These are phyloP conservation scores for Zaprionus nigranus DNA, from an alignment of 1,140 invertebrate species.

Conservation along the genomic window DNA sequence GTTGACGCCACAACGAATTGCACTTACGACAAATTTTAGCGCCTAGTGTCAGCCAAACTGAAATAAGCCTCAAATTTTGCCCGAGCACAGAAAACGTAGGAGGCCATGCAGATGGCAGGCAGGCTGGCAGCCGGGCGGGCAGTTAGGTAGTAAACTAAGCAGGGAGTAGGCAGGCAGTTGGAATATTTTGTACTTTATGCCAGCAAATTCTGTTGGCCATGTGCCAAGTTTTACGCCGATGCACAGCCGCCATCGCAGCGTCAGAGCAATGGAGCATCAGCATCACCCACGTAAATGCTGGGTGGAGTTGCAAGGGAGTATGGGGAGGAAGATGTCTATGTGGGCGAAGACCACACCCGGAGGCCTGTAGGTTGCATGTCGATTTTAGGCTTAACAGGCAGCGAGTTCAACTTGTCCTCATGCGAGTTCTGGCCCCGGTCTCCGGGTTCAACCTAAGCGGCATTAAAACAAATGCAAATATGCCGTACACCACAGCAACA, in stretches of 20 bases:
- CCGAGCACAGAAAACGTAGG: slow-evolving; percentile 32
- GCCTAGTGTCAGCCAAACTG: slow-evolving; percentile 67
- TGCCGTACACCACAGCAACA: slow-evolving; percentile 55
- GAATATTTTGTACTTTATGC: slow-evolving; percentile 77
- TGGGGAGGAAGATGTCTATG: slow-evolving; percentile 2
- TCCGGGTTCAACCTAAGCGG: slow-evolving; percentile 45
- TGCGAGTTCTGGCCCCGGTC: not conserved
- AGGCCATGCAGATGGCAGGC: slow-evolving; percentile 3
- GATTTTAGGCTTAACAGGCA: slow-evolving; percentile 74
- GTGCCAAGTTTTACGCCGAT: slow-evolving; percentile 72
- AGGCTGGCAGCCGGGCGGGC: not conserved
- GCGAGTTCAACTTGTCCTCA: slow-evolving; percentile 59
- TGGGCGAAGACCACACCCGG: slow-evolving; percentile 55
- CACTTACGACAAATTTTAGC: slow-evolving; percentile 71
- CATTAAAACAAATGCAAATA: slow-evolving; percentile 75
- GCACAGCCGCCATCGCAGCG: slow-evolving; percentile 42
- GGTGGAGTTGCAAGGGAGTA: not conserved
- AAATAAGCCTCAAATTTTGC: slow-evolving; percentile 73
- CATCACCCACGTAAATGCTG: slow-evolving; percentile 29
- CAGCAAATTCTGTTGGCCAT: slow-evolving; percentile 72
- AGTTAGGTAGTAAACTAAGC: slow-evolving; percentile 5
- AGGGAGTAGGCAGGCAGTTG: slow-evolving; percentile 48
- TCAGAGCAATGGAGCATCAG: slow-evolving; percentile 27
- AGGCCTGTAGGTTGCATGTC: slow-evolving; percentile 63
- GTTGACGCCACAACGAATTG: slow-evolving; percentile 69